Conservation (phyloP, 2,113 vertebrate genomes). For the Gavia stellata region DNA sequence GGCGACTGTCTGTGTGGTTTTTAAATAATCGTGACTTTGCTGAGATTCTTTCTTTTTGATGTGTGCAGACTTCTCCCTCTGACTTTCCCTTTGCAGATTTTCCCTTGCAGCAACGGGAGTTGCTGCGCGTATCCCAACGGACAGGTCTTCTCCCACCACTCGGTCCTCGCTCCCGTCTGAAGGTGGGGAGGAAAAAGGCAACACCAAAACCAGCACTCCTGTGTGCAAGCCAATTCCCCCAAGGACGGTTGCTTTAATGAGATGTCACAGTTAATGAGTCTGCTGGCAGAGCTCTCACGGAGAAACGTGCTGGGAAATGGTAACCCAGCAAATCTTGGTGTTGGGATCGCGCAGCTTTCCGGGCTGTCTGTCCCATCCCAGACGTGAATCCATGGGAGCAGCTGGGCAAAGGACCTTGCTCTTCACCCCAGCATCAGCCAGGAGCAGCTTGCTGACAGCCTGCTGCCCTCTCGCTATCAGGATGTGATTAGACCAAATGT, state of each 20-base stretch:
- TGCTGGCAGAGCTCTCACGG: neutral
- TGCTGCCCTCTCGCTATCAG: accelerated
- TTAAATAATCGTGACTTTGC: slow-evolving; percentile 3
- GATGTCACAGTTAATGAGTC: neutral
- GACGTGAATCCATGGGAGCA: neutral
- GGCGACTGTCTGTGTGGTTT: neutral
- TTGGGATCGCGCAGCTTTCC: neutral
- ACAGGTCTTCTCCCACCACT: neutral
- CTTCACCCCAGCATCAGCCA: neutral
- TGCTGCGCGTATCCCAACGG: neutral
- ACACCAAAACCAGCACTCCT: neutral
- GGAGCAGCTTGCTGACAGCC: neutral
- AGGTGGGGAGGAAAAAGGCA: neutral
- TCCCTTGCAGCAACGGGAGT: neutral
- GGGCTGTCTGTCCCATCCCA: neutral
- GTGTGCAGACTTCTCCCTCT: neutral
- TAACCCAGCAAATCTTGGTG: neutral
- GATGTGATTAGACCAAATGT: neutral
- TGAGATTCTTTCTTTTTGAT: slow-evolving; percentile 24
- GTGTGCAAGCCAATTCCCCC: neutral
- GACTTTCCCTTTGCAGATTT: neutral
- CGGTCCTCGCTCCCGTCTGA: neutral
- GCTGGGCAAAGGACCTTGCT: neutral
- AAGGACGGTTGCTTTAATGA: neutral
- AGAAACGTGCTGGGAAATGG: slow-evolving; percentile 14